phyloP scores from a whole-genome alignment of 2,888 invertebrate species.

The Pelosia muscerda region DNA sequence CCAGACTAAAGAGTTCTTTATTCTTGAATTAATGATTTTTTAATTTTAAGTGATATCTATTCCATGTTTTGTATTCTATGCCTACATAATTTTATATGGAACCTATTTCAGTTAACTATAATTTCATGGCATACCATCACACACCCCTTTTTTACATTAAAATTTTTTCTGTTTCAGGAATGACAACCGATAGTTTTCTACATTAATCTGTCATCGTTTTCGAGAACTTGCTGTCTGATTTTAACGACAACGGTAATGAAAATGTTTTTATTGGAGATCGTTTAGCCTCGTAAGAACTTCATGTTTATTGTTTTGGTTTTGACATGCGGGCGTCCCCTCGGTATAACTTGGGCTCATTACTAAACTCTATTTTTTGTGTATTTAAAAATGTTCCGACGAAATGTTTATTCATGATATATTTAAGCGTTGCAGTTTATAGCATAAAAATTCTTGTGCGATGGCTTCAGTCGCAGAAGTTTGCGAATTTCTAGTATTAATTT shows the following conservation, averaged over 20 bases:
- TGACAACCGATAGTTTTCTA: background rate
- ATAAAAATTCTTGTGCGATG: background rate
- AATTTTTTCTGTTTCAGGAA: background rate
- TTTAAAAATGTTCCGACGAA: background rate
- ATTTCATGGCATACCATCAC: background rate
- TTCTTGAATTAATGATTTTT: no score
- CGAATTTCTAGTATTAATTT: background rate
- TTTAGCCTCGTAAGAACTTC: slow-evolving; percentile 53
- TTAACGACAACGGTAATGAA: slow-evolving; percentile 57
- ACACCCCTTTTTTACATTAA: background rate
- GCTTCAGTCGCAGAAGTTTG: background rate
- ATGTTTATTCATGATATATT: no score
- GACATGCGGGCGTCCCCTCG: slow-evolving; percentile 52
- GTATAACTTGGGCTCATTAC: slow-evolving; percentile 29
- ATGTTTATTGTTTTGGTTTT: slow-evolving; percentile 57
- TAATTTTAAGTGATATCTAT: no score
- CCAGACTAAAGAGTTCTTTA: no score
- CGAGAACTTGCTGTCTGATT: slow-evolving; percentile 40
- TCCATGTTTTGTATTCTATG: no score
- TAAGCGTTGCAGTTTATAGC: background rate
- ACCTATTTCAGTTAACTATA: background rate
- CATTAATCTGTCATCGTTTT: slow-evolving; percentile 23
- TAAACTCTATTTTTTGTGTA: slow-evolving; percentile 14
- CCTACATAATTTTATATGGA: background rate
- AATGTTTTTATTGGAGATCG: slow-evolving; percentile 61